Conservation (phyloP, 2,797 vertebrate species). For the Takifugu rubripes region DNA sequence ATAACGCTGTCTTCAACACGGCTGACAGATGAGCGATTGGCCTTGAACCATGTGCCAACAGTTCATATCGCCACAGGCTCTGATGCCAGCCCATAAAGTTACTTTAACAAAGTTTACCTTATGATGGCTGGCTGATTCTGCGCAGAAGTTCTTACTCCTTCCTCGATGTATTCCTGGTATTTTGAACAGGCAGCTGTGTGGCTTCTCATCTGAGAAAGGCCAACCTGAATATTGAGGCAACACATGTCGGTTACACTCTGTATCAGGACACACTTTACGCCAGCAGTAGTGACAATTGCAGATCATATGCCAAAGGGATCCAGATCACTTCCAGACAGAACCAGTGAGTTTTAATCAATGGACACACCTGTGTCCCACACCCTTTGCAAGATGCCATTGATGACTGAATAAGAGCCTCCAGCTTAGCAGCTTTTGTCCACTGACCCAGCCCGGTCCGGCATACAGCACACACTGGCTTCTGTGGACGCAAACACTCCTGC, state of each 20-base stretch:
- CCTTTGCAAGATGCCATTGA: constrained; percentile 90
- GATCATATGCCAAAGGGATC: too few species aligned
- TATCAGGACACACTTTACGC: neutral
- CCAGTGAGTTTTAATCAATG: neutral
- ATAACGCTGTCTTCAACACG: too few species aligned
- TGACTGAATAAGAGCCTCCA: constrained; percentile 85
- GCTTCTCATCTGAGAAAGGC: constrained; percentile 88
- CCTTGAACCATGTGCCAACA: too few species aligned
- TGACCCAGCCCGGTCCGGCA: constrained; percentile 82
- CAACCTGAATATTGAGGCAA: constrained; percentile 73
- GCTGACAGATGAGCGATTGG: too few species aligned
- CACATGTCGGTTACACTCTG: neutral
- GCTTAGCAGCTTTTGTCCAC: constrained; percentile 80
- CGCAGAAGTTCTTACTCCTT: constrained; percentile 89
- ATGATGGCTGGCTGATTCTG: constrained; percentile 83
- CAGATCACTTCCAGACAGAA: neutral
- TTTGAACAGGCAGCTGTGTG: constrained; percentile 89
- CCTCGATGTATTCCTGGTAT: constrained; percentile 93
- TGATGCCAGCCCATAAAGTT: neutral
- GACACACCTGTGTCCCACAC: constrained; percentile 84
- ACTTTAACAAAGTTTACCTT: constrained; percentile 68
- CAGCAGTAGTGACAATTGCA: too few species aligned
- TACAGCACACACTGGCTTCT: constrained; percentile 92
- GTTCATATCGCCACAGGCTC: neutral
- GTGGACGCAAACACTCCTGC: constrained; percentile 91